A percentile compares a stretch with the other conserved stretches of the same genome.
These are phyloP conservation scores for Leptarthrus brevirostris DNA, from an alignment of 2,888 invertebrate species.

Conservation along the genomic window DNA sequence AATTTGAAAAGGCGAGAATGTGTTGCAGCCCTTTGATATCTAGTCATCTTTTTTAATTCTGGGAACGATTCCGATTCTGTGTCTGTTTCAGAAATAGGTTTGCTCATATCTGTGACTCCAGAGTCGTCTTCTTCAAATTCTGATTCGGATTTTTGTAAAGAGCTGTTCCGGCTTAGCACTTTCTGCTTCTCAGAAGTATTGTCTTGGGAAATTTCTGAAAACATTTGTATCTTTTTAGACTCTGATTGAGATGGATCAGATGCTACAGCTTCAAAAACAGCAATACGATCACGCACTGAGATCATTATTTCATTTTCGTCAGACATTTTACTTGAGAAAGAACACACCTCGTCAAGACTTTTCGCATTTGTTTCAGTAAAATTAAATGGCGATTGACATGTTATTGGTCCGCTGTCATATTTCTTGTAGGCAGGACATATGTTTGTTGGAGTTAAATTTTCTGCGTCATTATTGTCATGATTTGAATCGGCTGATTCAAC, in stretches of 20 bases:
- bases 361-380: not conserved
- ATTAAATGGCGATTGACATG: not conserved
- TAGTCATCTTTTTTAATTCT: conserved; percentile 70
- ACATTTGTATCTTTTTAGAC: conserved; percentile 15
- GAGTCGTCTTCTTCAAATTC: conserved; percentile 75
- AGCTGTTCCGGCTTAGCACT: conserved; percentile 62
- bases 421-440: not conserved
- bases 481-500: conserved; percentile 52
- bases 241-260: conserved; percentile 47
- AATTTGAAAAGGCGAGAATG: conserved; percentile 78
- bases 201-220: conserved; percentile 58
- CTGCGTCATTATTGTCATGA: not conserved
- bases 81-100: conserved; percentile 75
- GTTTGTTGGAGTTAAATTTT: conserved; percentile 16
- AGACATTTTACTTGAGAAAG: conserved; percentile 49
- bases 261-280: conserved; percentile 60
- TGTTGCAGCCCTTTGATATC: conserved; percentile 77
- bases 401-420: not conserved
- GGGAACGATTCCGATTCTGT: conserved; percentile 73
- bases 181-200: conserved; percentile 59
- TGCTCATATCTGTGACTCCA: conserved; percentile 78
- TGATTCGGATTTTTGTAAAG: conserved; percentile 67
- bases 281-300: conserved; percentile 64
- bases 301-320: conserved; percentile 58
- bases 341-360: not conserved